Conservation (phyloP, 1,140 invertebrate genomes). For the Cylas formicarius region DNA sequence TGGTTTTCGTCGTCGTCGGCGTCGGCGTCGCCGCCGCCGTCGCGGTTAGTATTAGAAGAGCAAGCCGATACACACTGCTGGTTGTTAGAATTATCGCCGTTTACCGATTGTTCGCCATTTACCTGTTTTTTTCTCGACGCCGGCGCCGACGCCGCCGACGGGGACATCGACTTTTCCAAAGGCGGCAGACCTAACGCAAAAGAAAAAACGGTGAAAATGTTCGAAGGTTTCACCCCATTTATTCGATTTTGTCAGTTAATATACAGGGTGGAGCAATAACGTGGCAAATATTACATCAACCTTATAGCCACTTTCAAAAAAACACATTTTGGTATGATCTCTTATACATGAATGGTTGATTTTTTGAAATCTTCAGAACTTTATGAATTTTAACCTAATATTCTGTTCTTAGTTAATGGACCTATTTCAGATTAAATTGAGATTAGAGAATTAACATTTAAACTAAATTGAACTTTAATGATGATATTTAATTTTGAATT, state of each 20-base stretch:
- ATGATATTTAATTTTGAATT: too few relatives aligned
- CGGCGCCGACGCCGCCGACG: conserved; percentile 1
- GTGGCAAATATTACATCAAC: background rate
- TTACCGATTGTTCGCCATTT: conserved; percentile 30
- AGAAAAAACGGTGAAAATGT: background rate
- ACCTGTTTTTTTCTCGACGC: conserved; percentile 43
- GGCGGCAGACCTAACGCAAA: conserved; percentile 32
- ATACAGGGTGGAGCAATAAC: background rate
- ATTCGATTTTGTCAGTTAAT: background rate
- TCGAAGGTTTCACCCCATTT: background rate
- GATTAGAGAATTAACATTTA: too few relatives aligned
- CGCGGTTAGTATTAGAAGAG: conserved; percentile 26
- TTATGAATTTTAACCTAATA: too few relatives aligned
- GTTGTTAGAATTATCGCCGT: conserved; percentile 31
- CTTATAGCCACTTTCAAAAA: background rate
- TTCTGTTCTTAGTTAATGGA: too few relatives aligned
- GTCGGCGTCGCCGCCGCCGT: conserved; percentile 42
- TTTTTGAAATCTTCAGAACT: too few relatives aligned
- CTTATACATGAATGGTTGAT: too few relatives aligned
- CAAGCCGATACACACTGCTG: conserved; percentile 12
- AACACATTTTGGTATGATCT: too few relatives aligned
- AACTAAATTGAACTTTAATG: too few relatives aligned
- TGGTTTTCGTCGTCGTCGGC: conserved; percentile 50
- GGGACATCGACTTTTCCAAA: conserved; percentile 34
- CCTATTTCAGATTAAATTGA: too few relatives aligned